These are phyloP conservation scores for Pangasius djambal DNA, from an alignment of 2,797 vertebrate genomes.

Conservation along the genomic window DNA sequence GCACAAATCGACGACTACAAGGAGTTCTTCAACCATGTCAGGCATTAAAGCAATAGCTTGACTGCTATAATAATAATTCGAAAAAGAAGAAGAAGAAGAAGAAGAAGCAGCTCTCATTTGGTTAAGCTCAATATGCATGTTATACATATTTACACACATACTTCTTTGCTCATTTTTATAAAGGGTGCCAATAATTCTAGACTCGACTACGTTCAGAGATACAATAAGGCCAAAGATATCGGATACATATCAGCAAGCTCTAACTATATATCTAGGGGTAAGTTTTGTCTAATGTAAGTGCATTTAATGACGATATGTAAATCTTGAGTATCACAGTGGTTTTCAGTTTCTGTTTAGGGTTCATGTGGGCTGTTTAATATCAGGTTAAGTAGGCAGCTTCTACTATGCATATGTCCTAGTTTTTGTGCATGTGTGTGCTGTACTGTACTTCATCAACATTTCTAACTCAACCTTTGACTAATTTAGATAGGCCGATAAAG, in stretches of 20 bases:
- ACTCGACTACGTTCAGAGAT: conserved; percentile 6
- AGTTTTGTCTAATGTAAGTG: conserved; percentile 30
- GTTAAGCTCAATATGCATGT: neutral
- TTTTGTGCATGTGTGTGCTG: conserved; percentile 40
- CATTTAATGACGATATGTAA: conserved; percentile 20
- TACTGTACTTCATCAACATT: neutral
- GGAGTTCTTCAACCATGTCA: neutral
- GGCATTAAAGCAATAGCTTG: neutral
- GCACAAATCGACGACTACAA: neutral
- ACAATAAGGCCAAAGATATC: conserved; percentile 46
- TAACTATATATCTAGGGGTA: conserved; percentile 16
- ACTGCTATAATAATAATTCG: neutral
- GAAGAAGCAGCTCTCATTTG: neutral
- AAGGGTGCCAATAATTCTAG: conserved; percentile 7
- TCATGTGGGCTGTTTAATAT: conserved; percentile 54
- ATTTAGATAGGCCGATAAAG: neutral
- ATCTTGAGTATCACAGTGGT: conserved; percentile 10
- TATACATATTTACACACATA: neutral
- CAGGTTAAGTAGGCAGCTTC: conserved; percentile 69
- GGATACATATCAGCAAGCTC: conserved; percentile 45
- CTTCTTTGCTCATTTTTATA: neutral
- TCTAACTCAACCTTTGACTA: neutral
- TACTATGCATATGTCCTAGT: conserved; percentile 48
- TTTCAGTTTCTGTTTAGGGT: conserved; percentile 60
- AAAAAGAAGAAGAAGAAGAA: too few species aligned